Evolutionary conservation across 2,797 vertebrate genomes (phyloP).

Genomic region (Rousettus madagascariensis): DNA sequence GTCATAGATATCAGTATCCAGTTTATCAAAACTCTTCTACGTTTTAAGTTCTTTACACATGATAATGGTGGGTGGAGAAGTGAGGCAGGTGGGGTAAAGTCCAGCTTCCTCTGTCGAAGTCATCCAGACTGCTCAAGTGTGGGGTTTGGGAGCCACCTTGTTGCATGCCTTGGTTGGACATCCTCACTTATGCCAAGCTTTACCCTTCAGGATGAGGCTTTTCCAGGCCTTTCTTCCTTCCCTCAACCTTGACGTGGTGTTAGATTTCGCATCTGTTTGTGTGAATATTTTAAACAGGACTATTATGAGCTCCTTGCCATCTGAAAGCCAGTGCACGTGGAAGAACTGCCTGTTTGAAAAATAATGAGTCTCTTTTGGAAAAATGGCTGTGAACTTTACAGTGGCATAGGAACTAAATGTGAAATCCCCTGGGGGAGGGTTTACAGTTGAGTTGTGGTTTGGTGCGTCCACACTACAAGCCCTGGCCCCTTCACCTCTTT

Average conservation of each 20-base stretch:
- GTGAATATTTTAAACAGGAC: constrained; percentile 9
- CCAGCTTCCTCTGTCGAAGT: neutral
- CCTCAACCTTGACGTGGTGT: neutral
- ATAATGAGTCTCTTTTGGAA: constrained; percentile 25
- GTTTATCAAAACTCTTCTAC: neutral
- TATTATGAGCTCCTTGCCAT: neutral
- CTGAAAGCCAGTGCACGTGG: neutral
- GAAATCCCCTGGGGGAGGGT: neutral
- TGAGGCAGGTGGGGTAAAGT: rapidly evolving
- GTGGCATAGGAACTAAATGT: neutral
- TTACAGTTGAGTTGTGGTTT: too few species aligned
- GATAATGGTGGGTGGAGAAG: rapidly evolving
- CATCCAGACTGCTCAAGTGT: rapidly evolving
- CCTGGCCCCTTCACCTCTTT: neutral
- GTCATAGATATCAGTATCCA: neutral
- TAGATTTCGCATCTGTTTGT: constrained; percentile 30
- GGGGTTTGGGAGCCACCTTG: rapidly evolving
- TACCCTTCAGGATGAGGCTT: neutral
- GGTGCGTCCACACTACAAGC: too few species aligned
- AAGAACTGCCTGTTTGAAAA: neutral
- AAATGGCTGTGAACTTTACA: neutral
- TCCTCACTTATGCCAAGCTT: neutral
- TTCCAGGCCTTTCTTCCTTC: neutral
- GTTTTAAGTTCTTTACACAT: neutral
- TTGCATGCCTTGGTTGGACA: neutral